Evolutionary conservation across 1,140 invertebrate species (phyloP), one percentile per base, ranked within the genome.

Genomic region (Onthophagus taurus): DNA sequence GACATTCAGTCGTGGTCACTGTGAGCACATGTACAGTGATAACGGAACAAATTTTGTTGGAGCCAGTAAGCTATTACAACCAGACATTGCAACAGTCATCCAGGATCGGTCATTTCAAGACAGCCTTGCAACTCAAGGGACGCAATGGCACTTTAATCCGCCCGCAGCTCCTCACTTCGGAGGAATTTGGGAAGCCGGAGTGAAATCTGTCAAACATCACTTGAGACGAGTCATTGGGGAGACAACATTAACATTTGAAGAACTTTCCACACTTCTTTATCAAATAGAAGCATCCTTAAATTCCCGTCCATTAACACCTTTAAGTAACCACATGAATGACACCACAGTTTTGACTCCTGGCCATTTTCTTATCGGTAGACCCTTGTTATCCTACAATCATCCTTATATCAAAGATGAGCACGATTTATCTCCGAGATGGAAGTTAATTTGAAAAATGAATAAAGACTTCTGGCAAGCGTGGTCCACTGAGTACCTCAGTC

Each of bases 291-390:
- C 47, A 1, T 45, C 36, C 21, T 17, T 58, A 6, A 57, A 57
- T 23, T 57, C 50, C 18, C 24, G 52, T 12, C 52, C 51, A 2
- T 19, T 64, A 6, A 44, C 39, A 14, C 51, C 51, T 7, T 16
- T 59, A 12, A 48, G 48, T 11, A 45, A 31, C 17, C 49, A 54
- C 44, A 39, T 49, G 14, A 45, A 53, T 43, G 58, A 60, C 23
- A 30, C 45, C 8, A 8, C 13, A 0, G 11, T 26, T 8, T 37
- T 60, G 7, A 59, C 58, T 12, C 58, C 62, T 12, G 58, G 43
- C 13, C 59, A 65, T 48, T 64, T 65, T 37, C 31, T 65, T 6
- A 64, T 60, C 43, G 37, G 36, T n/a, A n/a, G n/a, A n/a, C n/a
- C n/a, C n/a, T n/a, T n/a, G n/a, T n/a, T n/a, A n/a, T n/a, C n/a